Evolutionary conservation across 2,113 vertebrate species (phyloP).

Genomic region (Hippocampus guttulatus): DNA sequence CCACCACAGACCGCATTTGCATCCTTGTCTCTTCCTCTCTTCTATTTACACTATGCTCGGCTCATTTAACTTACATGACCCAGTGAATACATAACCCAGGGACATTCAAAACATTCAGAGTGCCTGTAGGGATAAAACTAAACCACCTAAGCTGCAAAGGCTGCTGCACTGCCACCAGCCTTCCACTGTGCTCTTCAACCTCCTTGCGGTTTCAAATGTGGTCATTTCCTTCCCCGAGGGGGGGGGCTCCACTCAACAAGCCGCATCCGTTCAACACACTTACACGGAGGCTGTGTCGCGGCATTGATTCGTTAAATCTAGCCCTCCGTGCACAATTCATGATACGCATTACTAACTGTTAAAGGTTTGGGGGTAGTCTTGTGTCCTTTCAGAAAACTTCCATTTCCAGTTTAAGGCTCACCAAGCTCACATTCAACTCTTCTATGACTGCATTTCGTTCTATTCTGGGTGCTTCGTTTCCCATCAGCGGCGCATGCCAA

Average conservation of each 20-base stretch:
- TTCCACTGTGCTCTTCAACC: conserved; percentile 21
- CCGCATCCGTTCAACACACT: conserved; percentile 12
- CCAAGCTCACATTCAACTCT: not conserved
- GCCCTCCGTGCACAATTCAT: not conserved
- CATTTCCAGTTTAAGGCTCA: not conserved
- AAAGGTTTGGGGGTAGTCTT: not conserved
- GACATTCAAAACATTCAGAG: conserved; percentile 54
- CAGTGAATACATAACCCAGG: conserved; percentile 66
- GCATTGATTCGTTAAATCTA: conserved; percentile 1
- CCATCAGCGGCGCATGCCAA: not conserved
- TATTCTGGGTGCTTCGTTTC: not conserved
- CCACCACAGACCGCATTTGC: conserved; percentile 44
- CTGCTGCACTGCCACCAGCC: conserved; percentile 43
- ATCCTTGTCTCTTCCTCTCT: conserved; percentile 48
- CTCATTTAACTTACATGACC: conserved; percentile 71
- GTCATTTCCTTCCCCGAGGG: conserved; percentile 7
- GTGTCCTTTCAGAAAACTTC: not conserved
- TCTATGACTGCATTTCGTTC: not conserved
- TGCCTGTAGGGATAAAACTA: conserved; percentile 49
- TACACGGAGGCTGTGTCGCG: conserved; percentile 17
- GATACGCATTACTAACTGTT: not conserved
- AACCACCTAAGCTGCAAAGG: conserved; percentile 53
- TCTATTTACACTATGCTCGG: conserved; percentile 70
- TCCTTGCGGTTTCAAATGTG: conserved; percentile 24
- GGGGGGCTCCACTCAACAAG: conserved; percentile 7